Evolutionary conservation across 2,888 invertebrate species (phyloP), one percentile per base, ranked within the genome.

Genomic region (Mactromeris polynyma): DNA sequence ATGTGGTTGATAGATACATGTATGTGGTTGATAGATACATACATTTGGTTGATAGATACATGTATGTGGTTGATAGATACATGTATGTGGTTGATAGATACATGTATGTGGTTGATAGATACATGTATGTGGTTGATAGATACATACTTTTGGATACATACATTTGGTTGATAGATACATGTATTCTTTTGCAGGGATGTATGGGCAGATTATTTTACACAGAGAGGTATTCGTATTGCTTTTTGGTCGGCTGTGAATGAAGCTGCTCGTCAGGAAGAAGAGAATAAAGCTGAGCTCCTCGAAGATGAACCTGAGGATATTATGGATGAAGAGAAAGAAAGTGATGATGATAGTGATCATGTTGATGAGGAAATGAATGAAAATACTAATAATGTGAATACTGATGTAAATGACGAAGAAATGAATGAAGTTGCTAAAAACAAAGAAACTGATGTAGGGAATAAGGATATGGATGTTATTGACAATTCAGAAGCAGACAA

Each of bases 201-300:
- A 85, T 99, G 99, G 99, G 98, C 98, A 0, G 97, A 98, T 85
- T 99, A 99, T 97, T 99, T 99, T 96, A 97, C 97, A 85, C 97
- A 97, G 88, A 97, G 98, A 36, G 97, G 98, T 86, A 97, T 99
- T 2, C 97, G 97, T 78, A 98, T 98, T 40, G 98, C 98, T 14
- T 99, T 99, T 97, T 99, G 98, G 97, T 99, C 99, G 0, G 99
- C 99, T 0, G 97, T 98, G 42, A 91, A 96, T 54, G 96, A 97
- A 87, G 93, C 92, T 86, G 82, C 54, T 80, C 78, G 78, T 38
- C 31, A 78, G 64, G 69, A 79, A 46, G 83, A 84, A 80, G 84
- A 19, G n/a, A 54, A 11, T 26, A 84, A 81, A 36, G 33, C 31
- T 46, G 83, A 88, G 14, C 84, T 79, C 38, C 73, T 88, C 51